Conservation (phyloP, 2,888 invertebrate genomes). For the Dascillus cervinus region DNA sequence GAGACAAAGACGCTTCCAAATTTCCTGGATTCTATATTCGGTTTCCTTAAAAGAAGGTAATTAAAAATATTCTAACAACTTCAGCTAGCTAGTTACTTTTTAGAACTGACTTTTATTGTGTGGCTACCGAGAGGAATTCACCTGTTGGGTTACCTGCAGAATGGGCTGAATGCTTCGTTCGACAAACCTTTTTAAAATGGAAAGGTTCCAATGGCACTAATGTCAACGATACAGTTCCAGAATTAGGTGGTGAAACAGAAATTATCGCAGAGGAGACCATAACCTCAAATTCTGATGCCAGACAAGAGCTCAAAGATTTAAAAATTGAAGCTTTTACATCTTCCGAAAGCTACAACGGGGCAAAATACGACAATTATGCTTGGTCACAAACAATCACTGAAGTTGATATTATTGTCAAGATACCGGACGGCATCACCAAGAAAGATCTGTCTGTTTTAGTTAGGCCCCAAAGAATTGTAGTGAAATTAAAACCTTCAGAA, state of each 20-base stretch:
- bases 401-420: slow-evolving; percentile 56
- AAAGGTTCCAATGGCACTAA: slow-evolving; percentile 19
- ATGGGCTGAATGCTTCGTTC: slow-evolving; percentile 58
- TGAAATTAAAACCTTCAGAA: slow-evolving; percentile 38
- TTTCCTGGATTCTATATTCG: slow-evolving; percentile 69
- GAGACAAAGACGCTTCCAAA: slow-evolving; percentile 60
- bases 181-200: slow-evolving; percentile 33
- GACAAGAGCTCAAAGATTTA: slow-evolving; percentile 7
- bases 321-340: slow-evolving; percentile 19
- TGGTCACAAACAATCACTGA: slow-evolving; percentile 85
- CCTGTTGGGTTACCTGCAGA: slow-evolving; percentile 68
- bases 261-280: slow-evolving; percentile 18
- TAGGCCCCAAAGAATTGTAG: slow-evolving; percentile 40
- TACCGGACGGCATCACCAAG: slow-evolving; percentile 54
- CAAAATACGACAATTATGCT: slow-evolving; percentile 63
- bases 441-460: slow-evolving; percentile 63
- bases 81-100: too few species aligned
- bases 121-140: slow-evolving; percentile 49
- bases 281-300: too few species aligned
- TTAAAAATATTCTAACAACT: slow-evolving; percentile 13
- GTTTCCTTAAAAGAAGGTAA: slow-evolving; percentile 71
- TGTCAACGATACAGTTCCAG: slow-evolving; percentile 7
- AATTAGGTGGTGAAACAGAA: slow-evolving; percentile 11
- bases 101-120: slow-evolving; percentile 70
- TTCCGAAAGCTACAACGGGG: slow-evolving; percentile 69